Evolutionary conservation across 1,140 invertebrate genomes (phyloP).

Genomic region (Acromyrmex heyeri): DNA sequence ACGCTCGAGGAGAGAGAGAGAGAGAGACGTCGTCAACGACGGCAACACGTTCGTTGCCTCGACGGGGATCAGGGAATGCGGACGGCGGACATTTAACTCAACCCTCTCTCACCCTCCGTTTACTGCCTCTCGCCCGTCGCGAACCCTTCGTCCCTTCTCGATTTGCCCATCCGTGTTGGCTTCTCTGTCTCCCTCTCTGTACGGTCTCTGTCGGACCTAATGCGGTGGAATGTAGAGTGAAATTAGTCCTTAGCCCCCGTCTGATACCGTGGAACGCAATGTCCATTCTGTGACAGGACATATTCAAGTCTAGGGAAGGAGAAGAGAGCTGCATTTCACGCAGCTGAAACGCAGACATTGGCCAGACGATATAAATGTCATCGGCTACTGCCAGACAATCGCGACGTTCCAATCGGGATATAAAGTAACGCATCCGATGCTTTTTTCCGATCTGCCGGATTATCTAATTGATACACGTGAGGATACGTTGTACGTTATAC

Average conservation of each 20-base stretch:
- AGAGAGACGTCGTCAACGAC: slow-evolving; percentile 57
- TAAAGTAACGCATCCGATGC: slow-evolving; percentile 28
- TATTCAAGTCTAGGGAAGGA: slow-evolving; percentile 20
- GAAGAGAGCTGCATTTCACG: slow-evolving; percentile 58
- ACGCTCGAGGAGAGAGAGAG: slow-evolving; percentile 17
- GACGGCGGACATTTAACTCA: slow-evolving; percentile 71
- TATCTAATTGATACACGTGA: background rate
- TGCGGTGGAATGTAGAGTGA: slow-evolving; percentile 73
- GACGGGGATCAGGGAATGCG: slow-evolving; percentile 72
- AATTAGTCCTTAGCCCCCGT: slow-evolving; percentile 74
- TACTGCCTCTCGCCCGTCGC: background rate
- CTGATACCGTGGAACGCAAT: slow-evolving; percentile 71
- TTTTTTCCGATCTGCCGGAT: slow-evolving; percentile 13
- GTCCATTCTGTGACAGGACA: slow-evolving; percentile 67
- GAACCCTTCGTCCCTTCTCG: slow-evolving; percentile 23
- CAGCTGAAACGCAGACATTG: slow-evolving; percentile 61
- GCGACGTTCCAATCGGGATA: slow-evolving; percentile 47
- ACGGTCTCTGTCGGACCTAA: slow-evolving; percentile 62
- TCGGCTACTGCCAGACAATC: slow-evolving; percentile 14
- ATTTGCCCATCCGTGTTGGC: slow-evolving; percentile 19
- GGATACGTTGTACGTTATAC: background rate
- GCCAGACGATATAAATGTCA: slow-evolving; percentile 69
- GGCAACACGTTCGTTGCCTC: slow-evolving; percentile 65
- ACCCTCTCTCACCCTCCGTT: slow-evolving; percentile 38
- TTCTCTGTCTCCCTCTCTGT: background rate